These are phyloP conservation scores for Meandrusa payeni DNA, from an alignment of 2,888 invertebrate species.

Conservation along the genomic window DNA sequence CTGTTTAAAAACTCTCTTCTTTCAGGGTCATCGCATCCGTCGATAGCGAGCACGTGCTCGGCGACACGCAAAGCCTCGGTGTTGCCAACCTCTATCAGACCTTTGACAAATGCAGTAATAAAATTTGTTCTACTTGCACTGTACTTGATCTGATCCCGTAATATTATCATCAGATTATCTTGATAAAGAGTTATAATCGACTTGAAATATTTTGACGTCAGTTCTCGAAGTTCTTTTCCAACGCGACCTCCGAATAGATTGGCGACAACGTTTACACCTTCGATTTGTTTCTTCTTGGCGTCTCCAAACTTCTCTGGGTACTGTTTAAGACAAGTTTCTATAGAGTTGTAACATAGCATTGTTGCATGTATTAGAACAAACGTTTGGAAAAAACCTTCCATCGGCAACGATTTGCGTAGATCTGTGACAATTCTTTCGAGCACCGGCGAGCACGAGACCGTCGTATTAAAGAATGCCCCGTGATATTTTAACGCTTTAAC, in stretches of 20 bases:
- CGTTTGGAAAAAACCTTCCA: slow-evolving; percentile 40
- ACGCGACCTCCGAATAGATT: slow-evolving; percentile 44
- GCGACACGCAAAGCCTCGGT: slow-evolving; percentile 32
- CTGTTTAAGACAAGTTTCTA: slow-evolving; percentile 40
- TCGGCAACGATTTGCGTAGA: slow-evolving; percentile 40
- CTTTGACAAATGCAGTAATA: slow-evolving; percentile 27
- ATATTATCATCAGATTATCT: slow-evolving; percentile 32
- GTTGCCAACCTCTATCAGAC: slow-evolving; percentile 28
- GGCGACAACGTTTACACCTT: slow-evolving; percentile 44
- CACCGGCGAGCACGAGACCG: slow-evolving; percentile 41
- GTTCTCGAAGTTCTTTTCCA: slow-evolving; percentile 39
- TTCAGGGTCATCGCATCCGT: slow-evolving; percentile 7
- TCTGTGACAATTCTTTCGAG: slow-evolving; percentile 41
- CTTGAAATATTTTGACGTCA: slow-evolving; percentile 42
- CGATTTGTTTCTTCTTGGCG: slow-evolving; percentile 30
- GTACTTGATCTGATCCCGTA: slow-evolving; percentile 29
- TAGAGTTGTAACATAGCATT: slow-evolving; percentile 50
- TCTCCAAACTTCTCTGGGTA: slow-evolving; percentile 41
- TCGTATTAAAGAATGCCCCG: slow-evolving; percentile 41
- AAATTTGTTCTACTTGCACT: slow-evolving; percentile 24
- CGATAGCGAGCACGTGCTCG: slow-evolving; percentile 23
- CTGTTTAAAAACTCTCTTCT: slow-evolving; percentile 25
- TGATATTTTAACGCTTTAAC: slow-evolving; percentile 41
- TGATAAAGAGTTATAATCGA: slow-evolving; percentile 45
- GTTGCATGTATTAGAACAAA: slow-evolving; percentile 46